Evolutionary conservation across 92 coral and sea anemone species (phyloP).

Genomic region (Paramuricea clavata): DNA sequence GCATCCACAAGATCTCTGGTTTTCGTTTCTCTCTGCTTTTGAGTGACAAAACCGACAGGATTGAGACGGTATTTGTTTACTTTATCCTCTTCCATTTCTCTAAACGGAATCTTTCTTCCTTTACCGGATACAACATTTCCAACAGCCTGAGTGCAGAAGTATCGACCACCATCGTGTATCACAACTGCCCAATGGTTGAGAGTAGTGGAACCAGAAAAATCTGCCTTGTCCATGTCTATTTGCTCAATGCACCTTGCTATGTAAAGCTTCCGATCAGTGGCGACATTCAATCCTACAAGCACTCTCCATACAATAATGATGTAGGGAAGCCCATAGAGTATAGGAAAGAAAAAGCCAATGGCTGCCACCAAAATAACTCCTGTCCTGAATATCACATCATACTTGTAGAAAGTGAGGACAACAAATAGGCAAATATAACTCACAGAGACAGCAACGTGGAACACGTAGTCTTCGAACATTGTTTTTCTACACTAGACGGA

Average conservation of each 20-base stretch:
- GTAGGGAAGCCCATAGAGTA: constrained; percentile 4
- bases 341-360: neutral
- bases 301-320: neutral
- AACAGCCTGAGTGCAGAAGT: neutral
- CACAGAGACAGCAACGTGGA: neutral
- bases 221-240: constrained; percentile 6
- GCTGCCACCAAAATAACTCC: constrained; percentile 4
- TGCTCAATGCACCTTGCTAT: neutral
- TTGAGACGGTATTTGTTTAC: neutral
- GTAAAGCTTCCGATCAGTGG: constrained; percentile 2
- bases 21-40: neutral
- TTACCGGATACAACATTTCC: neutral
- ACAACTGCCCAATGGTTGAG: constrained; percentile 11
- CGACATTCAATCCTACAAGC: constrained; percentile 4
- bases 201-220: neutral
- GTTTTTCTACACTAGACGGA: neutral
- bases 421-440: constrained; percentile 7
- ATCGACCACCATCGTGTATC: neutral
- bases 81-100: neutral
- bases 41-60: neutral
- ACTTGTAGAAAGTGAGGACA: neutral
- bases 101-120: constrained; percentile 2
- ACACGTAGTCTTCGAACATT: constrained; percentile 7
- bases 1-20: constrained; percentile 7
- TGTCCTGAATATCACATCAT: neutral